A percentile compares a stretch with the other conserved stretches of the same genome.
These are phyloP conservation scores for Spilogale gracilis DNA, from an alignment of 2,113 vertebrate genomes.

Conservation along the genomic window DNA sequence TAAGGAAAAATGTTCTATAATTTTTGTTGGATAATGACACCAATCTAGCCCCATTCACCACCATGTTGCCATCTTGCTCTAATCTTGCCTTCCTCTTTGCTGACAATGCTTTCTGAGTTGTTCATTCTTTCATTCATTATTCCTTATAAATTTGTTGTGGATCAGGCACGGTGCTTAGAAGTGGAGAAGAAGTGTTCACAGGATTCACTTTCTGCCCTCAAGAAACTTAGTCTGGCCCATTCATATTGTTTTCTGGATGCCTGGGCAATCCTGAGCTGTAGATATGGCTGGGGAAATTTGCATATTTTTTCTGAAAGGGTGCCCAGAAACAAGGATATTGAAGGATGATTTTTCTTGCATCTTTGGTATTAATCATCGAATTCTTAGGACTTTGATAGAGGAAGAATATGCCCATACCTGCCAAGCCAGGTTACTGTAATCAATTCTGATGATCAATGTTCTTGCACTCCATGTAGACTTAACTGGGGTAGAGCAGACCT, in stretches of 20 bases:
- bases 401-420: background rate
- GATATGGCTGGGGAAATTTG: background rate
- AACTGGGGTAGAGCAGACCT: background rate
- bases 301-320: background rate
- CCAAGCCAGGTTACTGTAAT: background rate
- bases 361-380: conserved; percentile 36
- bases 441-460: background rate
- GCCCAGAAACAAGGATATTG: background rate
- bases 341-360: background rate
- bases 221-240: background rate
- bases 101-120: background rate
- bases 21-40: background rate
- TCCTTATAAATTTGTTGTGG: background rate
- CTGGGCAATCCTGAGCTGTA: background rate
- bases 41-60: background rate
- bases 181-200: background rate
- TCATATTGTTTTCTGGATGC: background rate
- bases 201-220: background rate
- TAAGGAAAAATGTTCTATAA: background rate
- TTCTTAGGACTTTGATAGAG: background rate
- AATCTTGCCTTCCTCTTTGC: background rate
- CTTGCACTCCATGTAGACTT: background rate
- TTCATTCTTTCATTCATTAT: background rate
- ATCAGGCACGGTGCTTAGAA: background rate
- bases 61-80: background rate